A percentile compares a stretch with the other conserved stretches of the same genome.
Conservation (phyloP, 2,888 invertebrate genomes). For the Luperina testacea region DNA sequence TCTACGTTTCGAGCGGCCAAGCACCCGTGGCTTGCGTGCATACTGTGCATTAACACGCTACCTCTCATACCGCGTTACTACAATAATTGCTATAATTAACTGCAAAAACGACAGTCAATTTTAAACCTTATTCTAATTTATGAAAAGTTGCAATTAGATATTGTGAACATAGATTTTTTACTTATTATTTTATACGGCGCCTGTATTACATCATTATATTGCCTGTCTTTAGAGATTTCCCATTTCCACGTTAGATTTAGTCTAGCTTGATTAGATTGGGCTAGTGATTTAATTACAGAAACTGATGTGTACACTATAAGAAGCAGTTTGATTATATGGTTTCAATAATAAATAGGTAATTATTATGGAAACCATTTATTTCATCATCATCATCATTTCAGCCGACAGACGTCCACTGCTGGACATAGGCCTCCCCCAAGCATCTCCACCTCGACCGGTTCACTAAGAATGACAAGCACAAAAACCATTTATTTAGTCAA, state of each 20-base stretch:
- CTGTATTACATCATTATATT: slow-evolving; percentile 64
- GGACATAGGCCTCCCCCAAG: too few species aligned
- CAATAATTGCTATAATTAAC: slow-evolving; percentile 77
- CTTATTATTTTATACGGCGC: slow-evolving; percentile 65
- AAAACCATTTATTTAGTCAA: background rate
- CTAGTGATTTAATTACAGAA: slow-evolving; percentile 33
- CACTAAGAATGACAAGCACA: too few species aligned
- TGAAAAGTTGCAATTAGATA: slow-evolving; percentile 54
- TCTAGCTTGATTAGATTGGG: slow-evolving; percentile 47
- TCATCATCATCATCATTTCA: background rate
- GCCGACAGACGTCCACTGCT: too few species aligned
- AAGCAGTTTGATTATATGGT: background rate
- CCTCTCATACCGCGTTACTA: slow-evolving; percentile 70
- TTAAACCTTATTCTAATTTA: slow-evolving; percentile 57
- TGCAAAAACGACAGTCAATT: slow-evolving; percentile 54
- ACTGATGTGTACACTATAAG: slow-evolving; percentile 16
- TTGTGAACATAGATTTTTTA: slow-evolving; percentile 54
- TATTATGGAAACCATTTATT: background rate
- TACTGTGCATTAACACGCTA: slow-evolving; percentile 75
- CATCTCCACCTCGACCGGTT: too few species aligned
- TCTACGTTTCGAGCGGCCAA: slow-evolving; percentile 58
- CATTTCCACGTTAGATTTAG: slow-evolving; percentile 55
- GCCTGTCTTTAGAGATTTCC: slow-evolving; percentile 62
- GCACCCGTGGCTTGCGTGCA: slow-evolving; percentile 74
- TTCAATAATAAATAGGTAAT: background rate